Conservation (phyloP, 2,113 vertebrate genomes). For the Mastomys natalensis region DNA sequence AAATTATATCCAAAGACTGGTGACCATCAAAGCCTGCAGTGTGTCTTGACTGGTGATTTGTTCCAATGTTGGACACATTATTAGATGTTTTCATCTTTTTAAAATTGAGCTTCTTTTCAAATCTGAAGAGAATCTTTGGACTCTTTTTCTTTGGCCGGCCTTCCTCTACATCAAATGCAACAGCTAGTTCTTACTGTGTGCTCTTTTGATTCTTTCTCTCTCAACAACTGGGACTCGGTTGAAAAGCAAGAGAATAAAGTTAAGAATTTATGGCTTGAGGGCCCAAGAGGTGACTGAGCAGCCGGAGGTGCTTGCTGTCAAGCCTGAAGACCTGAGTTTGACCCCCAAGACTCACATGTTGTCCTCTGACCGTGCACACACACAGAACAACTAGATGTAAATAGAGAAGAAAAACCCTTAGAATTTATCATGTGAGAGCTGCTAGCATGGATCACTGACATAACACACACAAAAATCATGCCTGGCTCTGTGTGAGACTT, state of each 20-base stretch:
- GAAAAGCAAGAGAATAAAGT: neutral
- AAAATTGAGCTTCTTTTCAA: slow-evolving; percentile 21
- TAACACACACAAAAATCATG: neutral
- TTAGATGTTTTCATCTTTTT: slow-evolving; percentile 64
- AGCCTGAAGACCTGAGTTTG: neutral
- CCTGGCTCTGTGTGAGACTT: fast-evolving
- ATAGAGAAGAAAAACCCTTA: no score
- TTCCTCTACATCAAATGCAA: slow-evolving; percentile 21
- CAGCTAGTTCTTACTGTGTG: neutral
- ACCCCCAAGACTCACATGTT: neutral
- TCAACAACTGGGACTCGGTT: neutral
- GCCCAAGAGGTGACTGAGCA: neutral
- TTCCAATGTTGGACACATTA: slow-evolving; percentile 63
- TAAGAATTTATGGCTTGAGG: neutral
- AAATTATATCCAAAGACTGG: slow-evolving; percentile 39
- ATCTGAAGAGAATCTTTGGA: neutral
- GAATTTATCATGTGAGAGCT: neutral
- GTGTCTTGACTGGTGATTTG: slow-evolving; percentile 22
- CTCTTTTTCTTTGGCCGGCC: neutral
- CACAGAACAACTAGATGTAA: neutral
- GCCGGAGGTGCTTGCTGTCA: neutral
- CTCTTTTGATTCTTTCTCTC: neutral
- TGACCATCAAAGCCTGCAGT: slow-evolving; percentile 69
- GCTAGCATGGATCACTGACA: neutral
- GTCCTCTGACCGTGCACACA: neutral